phyloP scores from a whole-genome alignment of 2,113 vertebrate species.

The Tragelaphus imberbis region DNA sequence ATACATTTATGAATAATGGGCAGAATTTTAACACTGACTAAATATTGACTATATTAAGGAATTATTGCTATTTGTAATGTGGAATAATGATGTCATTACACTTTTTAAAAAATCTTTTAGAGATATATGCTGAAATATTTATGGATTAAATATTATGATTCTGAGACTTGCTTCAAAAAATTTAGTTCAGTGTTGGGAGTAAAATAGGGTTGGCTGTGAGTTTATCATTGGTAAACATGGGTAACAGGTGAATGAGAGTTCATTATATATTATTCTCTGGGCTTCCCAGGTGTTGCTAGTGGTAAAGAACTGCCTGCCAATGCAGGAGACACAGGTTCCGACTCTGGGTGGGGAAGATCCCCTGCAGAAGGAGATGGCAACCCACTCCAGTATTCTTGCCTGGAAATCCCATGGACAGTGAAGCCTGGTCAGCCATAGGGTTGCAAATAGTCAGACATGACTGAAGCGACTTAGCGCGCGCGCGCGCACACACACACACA shows the following conservation, averaged over 20 bases:
- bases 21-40: not conserved
- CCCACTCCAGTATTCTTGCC: not conserved
- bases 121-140: not conserved
- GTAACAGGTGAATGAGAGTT: not conserved
- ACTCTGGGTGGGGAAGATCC: not conserved
- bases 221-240: not conserved
- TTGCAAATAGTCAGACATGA: not conserved
- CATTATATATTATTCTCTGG: not conserved
- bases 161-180: not conserved
- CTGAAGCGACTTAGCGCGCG: too few species aligned
- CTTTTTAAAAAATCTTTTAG: not conserved
- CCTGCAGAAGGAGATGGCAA: not conserved
- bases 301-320: not conserved
- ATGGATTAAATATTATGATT: not conserved
- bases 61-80: slow-evolving; percentile 16
- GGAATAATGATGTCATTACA: not conserved
- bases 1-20: not conserved
- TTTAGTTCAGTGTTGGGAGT: not conserved
- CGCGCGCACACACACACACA: not conserved
- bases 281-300: not conserved
- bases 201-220: not conserved
- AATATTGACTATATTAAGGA: slow-evolving; percentile 13
- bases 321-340: not conserved
- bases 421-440: not conserved
- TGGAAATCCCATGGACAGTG: not conserved